phyloP scores from a whole-genome alignment of 2,113 vertebrate species.

The Hucho hucho region DNA sequence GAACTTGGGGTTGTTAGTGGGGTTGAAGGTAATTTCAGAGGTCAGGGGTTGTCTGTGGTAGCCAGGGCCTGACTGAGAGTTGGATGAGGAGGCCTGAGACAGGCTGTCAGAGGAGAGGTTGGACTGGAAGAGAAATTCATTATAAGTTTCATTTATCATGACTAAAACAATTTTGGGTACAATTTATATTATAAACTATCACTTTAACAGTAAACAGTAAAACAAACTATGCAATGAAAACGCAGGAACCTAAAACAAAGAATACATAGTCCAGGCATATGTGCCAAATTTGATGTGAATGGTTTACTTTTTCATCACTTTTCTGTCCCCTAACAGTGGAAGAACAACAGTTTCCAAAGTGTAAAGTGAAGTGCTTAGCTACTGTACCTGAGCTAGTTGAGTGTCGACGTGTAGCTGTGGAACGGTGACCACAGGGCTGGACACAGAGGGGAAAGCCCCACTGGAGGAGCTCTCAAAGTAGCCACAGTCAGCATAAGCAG shows the following conservation, averaged over 20 bases:
- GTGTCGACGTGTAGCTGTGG: constrained; percentile 57
- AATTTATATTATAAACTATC: too few species aligned
- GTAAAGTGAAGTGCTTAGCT: background rate
- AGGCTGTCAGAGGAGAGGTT: constrained; percentile 54
- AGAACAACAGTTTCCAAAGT: background rate
- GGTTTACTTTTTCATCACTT: too few species aligned
- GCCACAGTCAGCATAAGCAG: constrained; percentile 62
- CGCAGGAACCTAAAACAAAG: too few species aligned
- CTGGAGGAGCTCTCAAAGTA: constrained; percentile 65
- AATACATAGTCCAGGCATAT: too few species aligned
- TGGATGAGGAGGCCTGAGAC: constrained; percentile 56
- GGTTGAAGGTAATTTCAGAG: constrained; percentile 43
- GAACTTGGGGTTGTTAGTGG: constrained; percentile 41
- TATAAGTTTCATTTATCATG: background rate
- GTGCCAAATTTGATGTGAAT: too few species aligned
- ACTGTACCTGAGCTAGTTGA: constrained; percentile 68
- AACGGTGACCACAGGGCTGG: constrained; percentile 38
- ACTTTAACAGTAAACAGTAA: too few species aligned
- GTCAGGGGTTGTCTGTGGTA: constrained; percentile 40
- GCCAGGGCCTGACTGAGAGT: constrained; percentile 32
- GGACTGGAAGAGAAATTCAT: constrained; percentile 48
- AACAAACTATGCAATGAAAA: too few species aligned
- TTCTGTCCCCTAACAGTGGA: background rate
- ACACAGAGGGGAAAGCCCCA: constrained; percentile 41
- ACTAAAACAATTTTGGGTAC: too few species aligned